Evolutionary conservation across 1,140 invertebrate species (phyloP).

Genomic region (Aphelenchoides fujianensis): DNA sequence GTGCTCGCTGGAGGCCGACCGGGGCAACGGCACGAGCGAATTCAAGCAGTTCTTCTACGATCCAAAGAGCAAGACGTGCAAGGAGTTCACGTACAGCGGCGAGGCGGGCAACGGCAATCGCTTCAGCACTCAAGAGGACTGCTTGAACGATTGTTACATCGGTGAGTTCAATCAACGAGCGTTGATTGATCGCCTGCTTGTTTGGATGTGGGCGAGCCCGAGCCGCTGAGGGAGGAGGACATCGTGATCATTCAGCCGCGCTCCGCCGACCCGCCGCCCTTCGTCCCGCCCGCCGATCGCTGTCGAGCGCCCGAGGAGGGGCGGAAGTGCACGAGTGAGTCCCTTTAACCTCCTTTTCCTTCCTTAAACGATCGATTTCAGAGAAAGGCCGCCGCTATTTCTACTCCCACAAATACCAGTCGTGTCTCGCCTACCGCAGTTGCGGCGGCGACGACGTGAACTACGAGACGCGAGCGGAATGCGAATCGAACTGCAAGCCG

Average conservation of each 20-base stretch:
- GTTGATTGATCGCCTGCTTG: background rate
- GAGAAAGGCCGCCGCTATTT: constrained; percentile 4
- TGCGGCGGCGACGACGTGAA: background rate
- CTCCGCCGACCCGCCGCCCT: background rate
- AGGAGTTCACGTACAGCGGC: background rate
- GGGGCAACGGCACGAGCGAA: background rate
- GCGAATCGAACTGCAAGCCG: constrained; percentile 12
- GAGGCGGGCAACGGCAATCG: background rate
- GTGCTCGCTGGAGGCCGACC: background rate
- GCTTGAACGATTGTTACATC: constrained; percentile 10
- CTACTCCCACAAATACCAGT: background rate
- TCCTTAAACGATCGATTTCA: constrained; percentile 1
- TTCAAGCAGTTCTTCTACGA: background rate
- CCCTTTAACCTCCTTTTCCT: no score
- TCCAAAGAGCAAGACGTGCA: background rate
- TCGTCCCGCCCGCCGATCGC: background rate
- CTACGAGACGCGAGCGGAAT: constrained; percentile 1
- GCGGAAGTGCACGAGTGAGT: no score
- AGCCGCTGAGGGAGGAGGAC: constrained; percentile 13
- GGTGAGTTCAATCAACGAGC: background rate
- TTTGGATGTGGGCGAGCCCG: background rate
- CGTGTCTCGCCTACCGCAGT: constrained; percentile 11
- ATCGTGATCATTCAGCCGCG: constrained; percentile 8
- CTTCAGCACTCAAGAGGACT: constrained; percentile 1
- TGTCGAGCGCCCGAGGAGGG: background rate